Conservation (phyloP, 2,888 invertebrate species). For the Rhabditoides inermis region DNA sequence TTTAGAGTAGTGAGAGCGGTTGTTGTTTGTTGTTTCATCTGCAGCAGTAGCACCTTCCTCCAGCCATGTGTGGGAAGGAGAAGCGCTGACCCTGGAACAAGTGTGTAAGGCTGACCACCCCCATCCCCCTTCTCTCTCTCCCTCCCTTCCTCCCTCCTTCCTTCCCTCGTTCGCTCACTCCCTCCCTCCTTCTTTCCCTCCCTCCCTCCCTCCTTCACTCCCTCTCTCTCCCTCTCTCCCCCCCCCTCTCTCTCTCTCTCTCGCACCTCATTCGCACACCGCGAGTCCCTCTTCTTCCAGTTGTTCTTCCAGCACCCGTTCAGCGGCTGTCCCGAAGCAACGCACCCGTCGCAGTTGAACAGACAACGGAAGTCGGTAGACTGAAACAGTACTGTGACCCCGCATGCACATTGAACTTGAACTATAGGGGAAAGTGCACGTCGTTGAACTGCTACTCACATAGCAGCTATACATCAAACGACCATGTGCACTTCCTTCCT, state of each 20-base stretch:
- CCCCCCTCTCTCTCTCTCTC: background rate
- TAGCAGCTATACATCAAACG: no score
- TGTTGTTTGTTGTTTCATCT: no score
- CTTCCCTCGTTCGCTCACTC: conserved; percentile 2
- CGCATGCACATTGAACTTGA: no score
- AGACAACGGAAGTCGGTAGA: conserved; percentile 1
- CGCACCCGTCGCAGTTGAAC: background rate
- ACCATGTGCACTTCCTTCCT: no score
- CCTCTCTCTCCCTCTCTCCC: conserved; percentile 3
- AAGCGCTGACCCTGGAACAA: no score
- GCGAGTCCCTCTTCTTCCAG: background rate
- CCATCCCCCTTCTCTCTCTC: conserved; percentile 2
- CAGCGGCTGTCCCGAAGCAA: background rate
- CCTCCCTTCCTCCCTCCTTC: background rate
- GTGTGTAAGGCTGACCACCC: no score
- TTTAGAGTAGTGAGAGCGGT: no score
- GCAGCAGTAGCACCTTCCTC: no score
- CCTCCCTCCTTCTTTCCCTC: background rate
- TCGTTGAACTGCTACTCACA: no score
- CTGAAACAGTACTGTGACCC: background rate
- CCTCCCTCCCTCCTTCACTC: conserved; percentile 1
- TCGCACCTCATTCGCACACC: background rate
- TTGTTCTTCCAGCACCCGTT: background rate
- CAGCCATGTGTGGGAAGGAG: no score
- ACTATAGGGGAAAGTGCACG: conserved; percentile 3